Base-by-base conservation (phyloP, 2,113 vertebrate species). In the Phaetusa simplex region DNA sequence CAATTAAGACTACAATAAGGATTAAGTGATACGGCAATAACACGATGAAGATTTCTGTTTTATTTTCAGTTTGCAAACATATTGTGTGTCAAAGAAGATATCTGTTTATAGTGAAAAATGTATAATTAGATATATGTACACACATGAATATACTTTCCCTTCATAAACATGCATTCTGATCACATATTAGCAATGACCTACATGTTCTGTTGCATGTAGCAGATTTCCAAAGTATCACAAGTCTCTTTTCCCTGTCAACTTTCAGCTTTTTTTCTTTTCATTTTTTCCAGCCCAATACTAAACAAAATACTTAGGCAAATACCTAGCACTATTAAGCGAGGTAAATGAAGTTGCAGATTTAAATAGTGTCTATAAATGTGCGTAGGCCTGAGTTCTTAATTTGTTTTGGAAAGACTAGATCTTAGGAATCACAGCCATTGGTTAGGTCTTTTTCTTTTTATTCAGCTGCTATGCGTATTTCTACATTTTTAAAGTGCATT, bases 391-490 rank as follows among this genome's bases (percentile, higher is more conserved):
- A 3, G 5, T 45, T 77, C 38, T 82, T 82, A 0, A 26, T 76
- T 59, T 90, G 3, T 59, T 92, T 79, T 69, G 19, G 30, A 59
- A 88, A 76, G 12, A 38, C 14, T 26, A 72, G 10, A 20, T 50
- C 7, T 53, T 59, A 69, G 18, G 21, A 86, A 86, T 18, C 42
- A 15, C 1, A 58, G 4, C 0, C 24, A 47, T n/a, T 43, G 1
- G 29, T 65, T 52, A 6, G 5, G 6, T 5, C 67, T 12, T 27
- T 72, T 14, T 13, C 14, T 21, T 43, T 65, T 17, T 19, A 50
- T 53, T 67, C 16, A 32, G 3, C 2, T 47, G 0, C 45, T 86
- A 32, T 1, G 0, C 38, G 1, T 26, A 19, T 77, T 84, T 87
- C 69, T 69, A 18, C 3, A 53, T 7, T 49, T 74, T 22, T 6